Base-by-base conservation (phyloP, 2,797 vertebrate species). In the Alfaro cultratus region DNA sequence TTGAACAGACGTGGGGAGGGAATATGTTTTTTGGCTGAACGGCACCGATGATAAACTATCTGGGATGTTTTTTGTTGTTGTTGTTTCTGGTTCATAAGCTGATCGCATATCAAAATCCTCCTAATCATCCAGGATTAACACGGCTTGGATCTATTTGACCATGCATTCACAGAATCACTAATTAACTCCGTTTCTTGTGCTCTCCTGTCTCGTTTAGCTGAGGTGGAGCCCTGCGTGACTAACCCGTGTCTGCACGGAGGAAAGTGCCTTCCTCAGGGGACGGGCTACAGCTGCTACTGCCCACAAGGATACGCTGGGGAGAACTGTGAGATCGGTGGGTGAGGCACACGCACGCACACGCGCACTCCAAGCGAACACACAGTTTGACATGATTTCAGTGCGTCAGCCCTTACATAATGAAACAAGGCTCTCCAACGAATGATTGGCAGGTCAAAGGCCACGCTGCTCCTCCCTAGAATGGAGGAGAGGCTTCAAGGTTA, bases 301-400 rank as follows among this genome's bases (percentile, higher is more conserved):
- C 95, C 93, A 75, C 96, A 96, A 84, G 98, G 98, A n/a, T 99
- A 96, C 87, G 91, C 96, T 0, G 98, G 98, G 73, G 98, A 99
- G 92, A 99, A 98, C 96, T 99, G 98, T 53, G 98, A 99, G 95
- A 97, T 99, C 4, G 98, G 98, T 98, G 93, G 95, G 96, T 91
- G 76, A 84, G 74, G 67, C 34, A 81, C 46, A 1, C 23, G 1
- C 31, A 11, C 34, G 10, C 62, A 70, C 62, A 62, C 73, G 43
- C 55, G 74, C 45, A 46, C 15, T 34, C 55, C 78, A 73, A 75
- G 82, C 80, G 74, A 39, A 43, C 71, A 45, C 41, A 6, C 62
- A 77, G 68, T 21, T 26, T 13, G n/a, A 49, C 83, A 64, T 75
- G 81, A 85, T 82, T 21, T 81, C 84, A 75, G 77, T 78, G 43